Evolutionary conservation across 2,797 vertebrate species (phyloP), one percentile per base, ranked within the genome.

Genomic region (Momotus momota): DNA sequence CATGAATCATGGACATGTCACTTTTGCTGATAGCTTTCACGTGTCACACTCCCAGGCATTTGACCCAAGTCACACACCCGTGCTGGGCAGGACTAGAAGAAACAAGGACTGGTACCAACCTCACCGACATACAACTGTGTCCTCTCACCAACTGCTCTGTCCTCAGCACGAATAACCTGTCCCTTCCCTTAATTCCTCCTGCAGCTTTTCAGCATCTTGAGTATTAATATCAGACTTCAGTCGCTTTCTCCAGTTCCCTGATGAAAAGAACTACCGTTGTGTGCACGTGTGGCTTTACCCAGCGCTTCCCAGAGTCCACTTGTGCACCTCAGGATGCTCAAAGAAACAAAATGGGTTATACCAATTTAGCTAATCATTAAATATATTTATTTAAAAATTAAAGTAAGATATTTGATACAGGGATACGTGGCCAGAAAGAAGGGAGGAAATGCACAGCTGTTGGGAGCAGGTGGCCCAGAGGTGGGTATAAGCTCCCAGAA

Each of bases 1-100:
- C 3, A 2, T 22, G 22, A 75, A 51, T n/a, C 27, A n/a, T 2
- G 1, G 41, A 2, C 15, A 4, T 10, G 20, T 10, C 40, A 40
- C 16, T 79, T 72, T 3, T 72, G 70, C 48, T 66, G 33, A 16
- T 5, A 69, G 58, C n/a, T 79, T 71, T 27, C 25, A 22, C 1
- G 8, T 43, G 73, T 11, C 11, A 19, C 33, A 3, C 49, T 61
- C 43, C 45, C 60, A 52, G 43, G 51, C 21, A 5, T 4, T 20
- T 25, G 40, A 40, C 48, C 35, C 51, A 26, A 31, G 25, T 20
- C 10, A 49, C 29, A 33, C 40, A 19, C 25, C n/a, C 22, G 1
- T 1, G 19, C 6, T 3, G 4, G 33, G 12, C 52, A 82, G 64
- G 10, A 41, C 0, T 0, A 48, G 67, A 75, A 48, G 38, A 27